Evolutionary conservation across 2,888 invertebrate species (phyloP).

Genomic region (Synergus gifuensis): DNA sequence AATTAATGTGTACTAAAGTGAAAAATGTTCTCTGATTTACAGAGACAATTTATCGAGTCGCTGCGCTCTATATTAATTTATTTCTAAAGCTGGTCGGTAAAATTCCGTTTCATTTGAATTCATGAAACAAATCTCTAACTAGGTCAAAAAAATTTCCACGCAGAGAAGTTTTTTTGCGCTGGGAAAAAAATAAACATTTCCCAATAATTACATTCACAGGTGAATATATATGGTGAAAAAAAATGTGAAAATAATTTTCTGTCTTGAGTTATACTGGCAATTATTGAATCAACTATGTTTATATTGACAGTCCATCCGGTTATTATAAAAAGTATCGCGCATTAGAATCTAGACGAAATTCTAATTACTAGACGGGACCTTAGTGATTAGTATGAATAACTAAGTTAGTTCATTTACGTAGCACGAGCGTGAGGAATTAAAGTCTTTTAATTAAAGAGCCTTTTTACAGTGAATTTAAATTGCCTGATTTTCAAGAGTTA

Average conservation of each 20-base stretch:
- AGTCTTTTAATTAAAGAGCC: constrained; percentile 73
- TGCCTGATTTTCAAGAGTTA: constrained; percentile 69
- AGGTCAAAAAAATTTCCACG: neutral
- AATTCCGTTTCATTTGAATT: neutral
- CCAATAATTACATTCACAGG: neutral
- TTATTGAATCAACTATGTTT: constrained; percentile 21
- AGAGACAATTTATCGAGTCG: constrained; percentile 47
- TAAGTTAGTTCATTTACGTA: constrained; percentile 56
- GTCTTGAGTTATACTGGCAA: neutral
- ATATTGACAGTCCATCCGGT: neutral
- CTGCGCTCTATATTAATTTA: constrained; percentile 43
- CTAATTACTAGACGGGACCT: constrained; percentile 57
- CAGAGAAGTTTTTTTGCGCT: neutral
- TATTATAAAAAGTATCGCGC: neutral
- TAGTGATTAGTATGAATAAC: constrained; percentile 73
- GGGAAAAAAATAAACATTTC: neutral
- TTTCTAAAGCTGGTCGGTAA: constrained; percentile 33
- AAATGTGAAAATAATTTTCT: neutral
- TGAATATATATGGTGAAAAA: neutral
- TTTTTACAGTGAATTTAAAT: constrained; percentile 75
- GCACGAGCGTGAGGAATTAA: constrained; percentile 67
- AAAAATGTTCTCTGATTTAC: constrained; percentile 20
- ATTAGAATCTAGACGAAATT: constrained; percentile 51
- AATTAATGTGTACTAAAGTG: neutral
- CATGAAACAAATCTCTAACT: neutral